Conservation (phyloP, 2,113 vertebrate genomes). For the Holacanthus passer region DNA sequence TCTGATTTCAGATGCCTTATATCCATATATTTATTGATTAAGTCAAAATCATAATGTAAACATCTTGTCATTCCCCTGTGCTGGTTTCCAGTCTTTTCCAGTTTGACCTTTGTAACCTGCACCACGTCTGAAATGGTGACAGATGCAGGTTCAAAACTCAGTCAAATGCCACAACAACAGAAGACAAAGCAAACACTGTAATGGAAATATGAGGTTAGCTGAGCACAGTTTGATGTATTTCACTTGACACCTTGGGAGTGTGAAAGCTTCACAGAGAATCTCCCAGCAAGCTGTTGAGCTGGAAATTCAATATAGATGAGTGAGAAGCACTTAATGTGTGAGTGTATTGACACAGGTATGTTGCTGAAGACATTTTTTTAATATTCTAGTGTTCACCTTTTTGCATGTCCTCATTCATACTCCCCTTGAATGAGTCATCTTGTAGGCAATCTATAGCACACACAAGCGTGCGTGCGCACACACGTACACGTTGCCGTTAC, state of each 20-base stretch:
- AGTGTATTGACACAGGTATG: slow-evolving; percentile 9
- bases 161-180: slow-evolving; percentile 18
- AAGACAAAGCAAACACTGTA: slow-evolving; percentile 40
- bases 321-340: slow-evolving; percentile 16
- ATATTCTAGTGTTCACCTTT: slow-evolving; percentile 39
- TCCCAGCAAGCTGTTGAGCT: slow-evolving; percentile 26
- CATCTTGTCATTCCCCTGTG: neutral
- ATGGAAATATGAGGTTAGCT: slow-evolving; percentile 39
- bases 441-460: slow-evolving; percentile 40
- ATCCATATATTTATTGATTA: neutral
- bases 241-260: slow-evolving; percentile 32
- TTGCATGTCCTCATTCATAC: slow-evolving; percentile 29
- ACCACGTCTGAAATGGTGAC: neutral
- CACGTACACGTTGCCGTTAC: slow-evolving; percentile 43
- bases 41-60: neutral
- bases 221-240: slow-evolving; percentile 39
- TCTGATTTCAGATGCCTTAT: neutral
- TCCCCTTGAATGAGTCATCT: slow-evolving; percentile 54
- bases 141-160: slow-evolving; percentile 25
- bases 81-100: neutral
- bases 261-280: slow-evolving; percentile 29
- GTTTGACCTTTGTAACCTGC: slow-evolving; percentile 36
- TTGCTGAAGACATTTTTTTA: neutral
- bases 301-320: slow-evolving; percentile 56
- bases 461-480: neutral